These are phyloP conservation scores for Cerceris ruficornis DNA, from an alignment of 2,888 invertebrate species.

Conservation along the genomic window DNA sequence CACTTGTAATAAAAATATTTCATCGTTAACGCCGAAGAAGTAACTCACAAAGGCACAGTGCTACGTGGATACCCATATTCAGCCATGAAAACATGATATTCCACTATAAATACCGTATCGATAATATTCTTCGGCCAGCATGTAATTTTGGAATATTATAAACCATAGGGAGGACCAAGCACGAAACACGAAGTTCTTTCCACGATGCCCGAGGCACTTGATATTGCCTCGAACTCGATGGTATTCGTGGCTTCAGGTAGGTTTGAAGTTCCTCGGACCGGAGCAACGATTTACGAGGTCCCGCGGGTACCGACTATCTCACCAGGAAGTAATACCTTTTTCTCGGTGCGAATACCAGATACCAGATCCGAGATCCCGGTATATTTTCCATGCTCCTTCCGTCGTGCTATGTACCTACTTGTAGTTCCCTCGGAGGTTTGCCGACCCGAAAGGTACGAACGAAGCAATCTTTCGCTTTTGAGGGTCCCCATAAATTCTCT, in stretches of 20 bases:
- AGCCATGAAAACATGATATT: too few species aligned
- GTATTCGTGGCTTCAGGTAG: constrained; percentile 58
- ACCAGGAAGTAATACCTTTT: constrained; percentile 77
- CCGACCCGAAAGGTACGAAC: constrained; percentile 56
- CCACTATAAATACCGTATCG: background rate
- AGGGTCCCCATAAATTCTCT: constrained; percentile 61
- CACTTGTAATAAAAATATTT: constrained; percentile 12
- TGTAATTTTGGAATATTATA: constrained; percentile 37
- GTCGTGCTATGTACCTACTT: constrained; percentile 38
- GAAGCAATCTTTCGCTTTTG: constrained; percentile 59
- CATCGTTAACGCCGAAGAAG: too few species aligned
- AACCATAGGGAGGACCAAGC: constrained; percentile 22
- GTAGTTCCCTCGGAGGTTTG: constrained; percentile 36
- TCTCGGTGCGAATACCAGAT: constrained; percentile 69
- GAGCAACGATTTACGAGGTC: constrained; percentile 79
- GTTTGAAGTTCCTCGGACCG: constrained; percentile 71
- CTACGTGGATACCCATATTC: too few species aligned
- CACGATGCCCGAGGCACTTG: constrained; percentile 43
- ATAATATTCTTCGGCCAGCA: background rate
- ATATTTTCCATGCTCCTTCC: constrained; percentile 48
- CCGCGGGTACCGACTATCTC: constrained; percentile 78
- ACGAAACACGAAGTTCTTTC: constrained; percentile 57
- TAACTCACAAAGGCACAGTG: too few species aligned
- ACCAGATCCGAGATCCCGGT: constrained; percentile 56
- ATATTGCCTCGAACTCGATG: constrained; percentile 62